These are phyloP conservation scores for Drosophila multiciliata DNA, from an alignment of 2,888 invertebrate genomes.

Conservation along the genomic window DNA sequence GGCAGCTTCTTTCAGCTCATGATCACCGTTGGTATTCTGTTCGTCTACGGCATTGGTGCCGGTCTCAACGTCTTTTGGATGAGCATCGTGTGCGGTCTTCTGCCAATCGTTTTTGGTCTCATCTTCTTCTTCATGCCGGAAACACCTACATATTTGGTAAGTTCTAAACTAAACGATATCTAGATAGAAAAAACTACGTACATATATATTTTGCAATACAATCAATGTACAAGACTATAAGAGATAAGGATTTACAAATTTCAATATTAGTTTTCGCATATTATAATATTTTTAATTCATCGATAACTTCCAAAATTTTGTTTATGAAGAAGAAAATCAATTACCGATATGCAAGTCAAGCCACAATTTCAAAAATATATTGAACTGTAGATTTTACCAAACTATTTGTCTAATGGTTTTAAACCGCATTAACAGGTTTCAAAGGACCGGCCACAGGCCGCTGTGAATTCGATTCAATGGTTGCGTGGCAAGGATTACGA, in stretches of 20 bases:
- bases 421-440: slow-evolving; percentile 65
- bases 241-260: too few species aligned
- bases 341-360: neutral
- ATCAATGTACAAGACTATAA: neutral
- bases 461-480: slow-evolving; percentile 89
- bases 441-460: slow-evolving; percentile 88
- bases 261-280: too few species aligned
- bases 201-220: neutral
- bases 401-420: neutral
- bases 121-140: slow-evolving; percentile 95
- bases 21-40: slow-evolving; percentile 92
- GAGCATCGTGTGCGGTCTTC: slow-evolving; percentile 80
- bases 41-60: slow-evolving; percentile 89
- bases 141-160: slow-evolving; percentile 90
- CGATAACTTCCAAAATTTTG: neutral
- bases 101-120: slow-evolving; percentile 89
- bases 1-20: slow-evolving; percentile 95
- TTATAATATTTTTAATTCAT: neutral
- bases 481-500: slow-evolving; percentile 91
- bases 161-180: slow-evolving; percentile 21
- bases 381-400: neutral
- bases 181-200: neutral
- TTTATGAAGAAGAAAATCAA: neutral
- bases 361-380: neutral
- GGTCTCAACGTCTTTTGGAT: slow-evolving; percentile 78